Percentiles rank a stretch among this genome's conserved stretches.
Conservation (phyloP, 2,888 invertebrate species). For the Therioaphis trifolii region DNA sequence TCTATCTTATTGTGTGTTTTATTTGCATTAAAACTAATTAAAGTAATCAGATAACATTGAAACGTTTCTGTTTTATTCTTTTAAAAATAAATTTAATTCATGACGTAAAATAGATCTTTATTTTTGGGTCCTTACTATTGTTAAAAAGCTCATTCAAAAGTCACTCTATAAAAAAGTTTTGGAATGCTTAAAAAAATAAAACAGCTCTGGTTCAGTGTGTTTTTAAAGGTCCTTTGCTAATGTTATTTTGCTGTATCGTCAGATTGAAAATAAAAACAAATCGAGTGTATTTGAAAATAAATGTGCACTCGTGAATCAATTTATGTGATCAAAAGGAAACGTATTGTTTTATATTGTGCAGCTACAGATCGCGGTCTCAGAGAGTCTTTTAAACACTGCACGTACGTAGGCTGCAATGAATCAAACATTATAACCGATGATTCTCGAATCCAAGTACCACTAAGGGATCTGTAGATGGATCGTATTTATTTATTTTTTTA, state of each 20-base stretch:
- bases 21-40: background rate
- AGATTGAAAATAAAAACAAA: constrained; percentile 5
- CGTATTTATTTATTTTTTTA: too few relatives aligned
- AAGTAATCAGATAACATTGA: background rate
- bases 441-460: too few relatives aligned
- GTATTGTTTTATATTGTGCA: background rate
- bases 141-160: background rate
- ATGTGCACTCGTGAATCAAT: background rate
- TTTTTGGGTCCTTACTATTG: background rate
- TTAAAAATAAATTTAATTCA: background rate
- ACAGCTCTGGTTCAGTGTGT: background rate
- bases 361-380: too few relatives aligned
- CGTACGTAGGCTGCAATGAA: too few relatives aligned
- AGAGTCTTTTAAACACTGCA: background rate
- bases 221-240: background rate
- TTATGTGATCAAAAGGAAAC: background rate
- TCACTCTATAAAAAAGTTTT: background rate
- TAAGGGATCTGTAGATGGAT: too few relatives aligned
- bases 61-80: background rate
- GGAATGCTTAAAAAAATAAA: background rate
- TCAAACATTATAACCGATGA: too few relatives aligned
- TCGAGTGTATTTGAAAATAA: background rate
- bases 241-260: constrained; percentile 15
- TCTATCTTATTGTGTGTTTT: background rate
- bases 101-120: background rate